Percentiles rank a stretch among this genome's conserved stretches.
Conservation (phyloP, 2,888 invertebrate species). For the Apamea anceps region DNA sequence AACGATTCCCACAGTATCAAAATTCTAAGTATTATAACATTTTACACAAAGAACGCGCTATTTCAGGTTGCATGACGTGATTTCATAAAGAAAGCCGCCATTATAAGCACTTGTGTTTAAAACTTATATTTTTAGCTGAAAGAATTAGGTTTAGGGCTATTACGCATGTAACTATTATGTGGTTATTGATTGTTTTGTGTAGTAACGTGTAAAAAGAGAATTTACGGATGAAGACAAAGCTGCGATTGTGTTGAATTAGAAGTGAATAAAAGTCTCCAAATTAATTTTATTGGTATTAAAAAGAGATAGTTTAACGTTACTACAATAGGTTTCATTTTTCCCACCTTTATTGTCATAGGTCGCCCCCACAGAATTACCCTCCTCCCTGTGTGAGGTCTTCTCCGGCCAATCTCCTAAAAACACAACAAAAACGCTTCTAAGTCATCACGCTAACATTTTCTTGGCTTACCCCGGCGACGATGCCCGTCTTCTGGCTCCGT, state of each 20-base stretch:
- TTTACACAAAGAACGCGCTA: conserved; percentile 51
- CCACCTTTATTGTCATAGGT: no score
- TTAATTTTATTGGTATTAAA: neutral
- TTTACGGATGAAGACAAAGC: neutral
- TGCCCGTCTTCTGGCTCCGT: no score
- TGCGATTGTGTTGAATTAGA: neutral
- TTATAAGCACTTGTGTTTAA: conserved; percentile 55
- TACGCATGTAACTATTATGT: conserved; percentile 38
- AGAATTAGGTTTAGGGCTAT: conserved; percentile 54
- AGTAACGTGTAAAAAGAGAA: neutral
- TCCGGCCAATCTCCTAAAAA: no score
- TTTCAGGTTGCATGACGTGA: conserved; percentile 62
- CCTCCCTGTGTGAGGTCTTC: no score
- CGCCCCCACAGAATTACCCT: no score
- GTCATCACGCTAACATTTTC: no score
- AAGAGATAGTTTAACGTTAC: no score
- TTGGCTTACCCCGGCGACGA: no score
- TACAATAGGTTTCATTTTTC: no score
- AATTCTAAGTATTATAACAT: conserved; percentile 47
- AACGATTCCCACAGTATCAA: conserved; percentile 20
- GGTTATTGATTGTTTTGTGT: conserved; percentile 29
- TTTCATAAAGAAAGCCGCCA: conserved; percentile 49
- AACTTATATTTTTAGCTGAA: conserved; percentile 65
- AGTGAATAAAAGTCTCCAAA: neutral
- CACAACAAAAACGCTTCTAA: no score